Conservation (phyloP, 1,140 invertebrate species). For the Globodera rostochiensis region DNA sequence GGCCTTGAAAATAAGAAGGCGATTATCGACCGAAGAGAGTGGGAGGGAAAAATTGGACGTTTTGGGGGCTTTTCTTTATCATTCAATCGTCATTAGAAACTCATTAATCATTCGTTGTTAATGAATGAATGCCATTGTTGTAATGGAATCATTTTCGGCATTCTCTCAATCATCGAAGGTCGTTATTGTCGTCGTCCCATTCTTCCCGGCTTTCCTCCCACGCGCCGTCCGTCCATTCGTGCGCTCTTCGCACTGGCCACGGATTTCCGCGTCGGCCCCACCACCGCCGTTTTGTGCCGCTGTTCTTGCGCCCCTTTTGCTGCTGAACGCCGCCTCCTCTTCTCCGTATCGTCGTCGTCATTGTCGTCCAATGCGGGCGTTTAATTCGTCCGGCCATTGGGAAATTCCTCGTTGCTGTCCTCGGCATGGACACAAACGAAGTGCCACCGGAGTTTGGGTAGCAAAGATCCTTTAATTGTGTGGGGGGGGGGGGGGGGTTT, state of each 20-base stretch:
- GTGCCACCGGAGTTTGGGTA: neutral
- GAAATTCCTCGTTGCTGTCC: neutral
- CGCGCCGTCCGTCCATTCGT: neutral
- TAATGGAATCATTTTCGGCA: no score
- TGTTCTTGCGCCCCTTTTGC: neutral
- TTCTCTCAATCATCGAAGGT: neutral
- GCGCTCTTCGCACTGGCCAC: neutral
- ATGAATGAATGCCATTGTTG: no score
- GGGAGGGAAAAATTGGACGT: no score
- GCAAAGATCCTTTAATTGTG: neutral
- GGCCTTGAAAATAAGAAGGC: no score
- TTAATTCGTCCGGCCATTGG: neutral
- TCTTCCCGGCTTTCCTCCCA: neutral
- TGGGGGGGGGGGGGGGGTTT: no score
- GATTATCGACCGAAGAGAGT: no score
- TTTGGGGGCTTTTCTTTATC: no score
- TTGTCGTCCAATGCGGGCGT: neutral
- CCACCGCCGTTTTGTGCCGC: conserved; percentile 6
- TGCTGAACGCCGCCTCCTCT: neutral
- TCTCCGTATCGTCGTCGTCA: neutral
- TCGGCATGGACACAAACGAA: neutral
- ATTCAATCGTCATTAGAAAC: no score
- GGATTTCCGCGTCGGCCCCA: neutral
- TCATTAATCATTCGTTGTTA: no score
- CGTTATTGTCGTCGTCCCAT: neutral